Base-by-base conservation (phyloP, 2,888 invertebrate genomes). In the Aphrophora alni region DNA sequence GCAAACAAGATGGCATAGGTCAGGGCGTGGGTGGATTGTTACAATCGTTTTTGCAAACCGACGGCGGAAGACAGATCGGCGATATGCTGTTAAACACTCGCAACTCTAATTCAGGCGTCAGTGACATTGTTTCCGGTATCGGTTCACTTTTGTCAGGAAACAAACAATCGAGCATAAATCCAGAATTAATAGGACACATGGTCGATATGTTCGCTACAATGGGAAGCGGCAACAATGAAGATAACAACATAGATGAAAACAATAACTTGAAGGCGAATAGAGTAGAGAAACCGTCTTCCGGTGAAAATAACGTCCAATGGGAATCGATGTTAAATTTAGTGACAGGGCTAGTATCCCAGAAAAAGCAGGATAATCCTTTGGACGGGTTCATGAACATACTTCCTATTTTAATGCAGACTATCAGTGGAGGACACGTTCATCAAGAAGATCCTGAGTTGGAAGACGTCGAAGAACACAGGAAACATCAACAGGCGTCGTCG, bases 31-130 rank as follows among this genome's bases (percentile, higher is more conserved):
- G 93, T 0, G 92, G 91, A 10, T 89, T 95, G 73, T 89, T 95
- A 12, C 93, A 92, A 0, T 91, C 90, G 38, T 89, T 95, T 74
- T 91, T 95, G 90, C 93, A 94, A 84, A 91, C 93, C 0, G 93
- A 92, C 78, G 90, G 91, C 28, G 92, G 91, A 0, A 92, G 92
- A 86, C 91, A 91, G 85, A 86, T 92, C 5, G 85, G 85, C 8
- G 85, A 83, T 74, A 81, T 84, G 81, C 70, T 85, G 21, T 4
- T 75, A 80, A 44, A 83, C 83, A 25, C 82, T 12, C 78, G 75
- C 21, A 79, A 85, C 0, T 85, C 84, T 17, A 78, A 80, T 2
- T 87, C 86, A 38, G 85, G 86, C 12, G 81, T 88, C 0, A 86
- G 86, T n/a, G 87, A 88, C 69, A 85, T 89, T 44, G 78, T 89